Evolutionary conservation across 1,140 invertebrate species (phyloP).

Genomic region (Polypedilum pembai): DNA sequence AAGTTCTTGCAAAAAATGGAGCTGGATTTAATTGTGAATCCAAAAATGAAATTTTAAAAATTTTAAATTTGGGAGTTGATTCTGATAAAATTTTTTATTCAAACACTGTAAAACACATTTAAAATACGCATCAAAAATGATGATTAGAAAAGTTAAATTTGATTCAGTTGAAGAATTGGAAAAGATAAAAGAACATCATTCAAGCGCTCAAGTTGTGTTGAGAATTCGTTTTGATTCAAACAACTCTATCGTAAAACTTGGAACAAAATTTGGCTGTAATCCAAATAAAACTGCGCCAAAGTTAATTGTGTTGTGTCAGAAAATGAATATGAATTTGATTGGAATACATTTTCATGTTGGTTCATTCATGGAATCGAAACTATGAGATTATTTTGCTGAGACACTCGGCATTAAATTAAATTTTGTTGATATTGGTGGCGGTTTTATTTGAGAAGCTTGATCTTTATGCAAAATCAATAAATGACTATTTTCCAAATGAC

Average conservation of each 20-base stretch:
- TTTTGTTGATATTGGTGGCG: conserved; percentile 77
- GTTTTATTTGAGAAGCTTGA: conserved; percentile 64
- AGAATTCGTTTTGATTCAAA: conserved; percentile 23
- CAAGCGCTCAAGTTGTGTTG: conserved; percentile 14
- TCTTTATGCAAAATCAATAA: conserved; percentile 51
- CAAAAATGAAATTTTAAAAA: conserved; percentile 82
- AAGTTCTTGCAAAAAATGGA: conserved; percentile 77
- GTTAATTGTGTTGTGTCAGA: neutral
- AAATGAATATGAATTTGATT: neutral
- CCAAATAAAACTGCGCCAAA: neutral
- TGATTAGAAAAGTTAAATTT: neutral
- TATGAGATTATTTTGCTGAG: conserved; percentile 53
- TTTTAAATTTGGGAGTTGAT: conserved; percentile 71
- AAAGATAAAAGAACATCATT: conserved; percentile 24
- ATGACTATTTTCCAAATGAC: conserved; percentile 67
- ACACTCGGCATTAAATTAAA: conserved; percentile 62
- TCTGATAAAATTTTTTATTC: conserved; percentile 89
- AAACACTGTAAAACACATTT: conserved; percentile 96
- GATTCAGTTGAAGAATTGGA: neutral
- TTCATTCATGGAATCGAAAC: neutral
- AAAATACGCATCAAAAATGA: conserved; percentile 34
- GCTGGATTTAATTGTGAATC: conserved; percentile 94
- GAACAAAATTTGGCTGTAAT: conserved; percentile 25
- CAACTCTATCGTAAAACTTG: neutral
- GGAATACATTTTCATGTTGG: conserved; percentile 27